phyloP scores from a whole-genome alignment of 2,888 invertebrate species.

The Athalia rosae region DNA sequence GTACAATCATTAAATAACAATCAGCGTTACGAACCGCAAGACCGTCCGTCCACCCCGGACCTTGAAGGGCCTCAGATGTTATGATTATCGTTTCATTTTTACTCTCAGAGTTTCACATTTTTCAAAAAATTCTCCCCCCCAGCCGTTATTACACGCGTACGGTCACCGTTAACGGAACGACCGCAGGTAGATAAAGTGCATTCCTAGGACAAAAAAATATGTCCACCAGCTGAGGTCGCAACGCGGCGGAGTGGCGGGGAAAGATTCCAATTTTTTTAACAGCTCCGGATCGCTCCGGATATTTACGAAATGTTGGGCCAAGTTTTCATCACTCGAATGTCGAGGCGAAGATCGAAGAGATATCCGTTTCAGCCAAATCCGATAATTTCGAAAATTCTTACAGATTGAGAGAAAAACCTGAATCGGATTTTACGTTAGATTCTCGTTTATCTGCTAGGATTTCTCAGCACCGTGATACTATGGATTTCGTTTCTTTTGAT shows the following conservation, averaged over 20 bases:
- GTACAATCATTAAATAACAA: conserved; percentile 33
- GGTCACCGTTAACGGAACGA: neutral
- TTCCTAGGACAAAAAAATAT: neutral
- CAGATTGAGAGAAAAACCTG: no score
- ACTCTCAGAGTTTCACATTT: no score
- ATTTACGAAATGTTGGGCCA: neutral
- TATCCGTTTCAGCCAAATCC: neutral
- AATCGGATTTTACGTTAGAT: no score
- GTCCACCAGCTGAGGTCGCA: neutral
- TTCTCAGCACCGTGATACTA: neutral
- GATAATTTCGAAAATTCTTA: neutral
- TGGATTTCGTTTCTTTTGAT: no score
- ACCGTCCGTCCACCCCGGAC: no score
- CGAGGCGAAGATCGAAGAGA: neutral
- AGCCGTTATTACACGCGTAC: no score
- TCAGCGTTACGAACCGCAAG: neutral
- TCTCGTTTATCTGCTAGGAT: neutral
- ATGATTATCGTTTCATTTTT: no score
- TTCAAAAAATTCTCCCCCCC: no score
- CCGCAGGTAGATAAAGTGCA: conserved; percentile 17
- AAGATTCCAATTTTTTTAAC: neutral
- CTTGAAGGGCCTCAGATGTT: no score
- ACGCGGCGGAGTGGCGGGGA: neutral
- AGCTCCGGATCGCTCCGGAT: neutral
- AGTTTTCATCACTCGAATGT: neutral